These are phyloP conservation scores for Vanacampus margaritifer DNA, from an alignment of 2,113 vertebrate species.

Conservation along the genomic window DNA sequence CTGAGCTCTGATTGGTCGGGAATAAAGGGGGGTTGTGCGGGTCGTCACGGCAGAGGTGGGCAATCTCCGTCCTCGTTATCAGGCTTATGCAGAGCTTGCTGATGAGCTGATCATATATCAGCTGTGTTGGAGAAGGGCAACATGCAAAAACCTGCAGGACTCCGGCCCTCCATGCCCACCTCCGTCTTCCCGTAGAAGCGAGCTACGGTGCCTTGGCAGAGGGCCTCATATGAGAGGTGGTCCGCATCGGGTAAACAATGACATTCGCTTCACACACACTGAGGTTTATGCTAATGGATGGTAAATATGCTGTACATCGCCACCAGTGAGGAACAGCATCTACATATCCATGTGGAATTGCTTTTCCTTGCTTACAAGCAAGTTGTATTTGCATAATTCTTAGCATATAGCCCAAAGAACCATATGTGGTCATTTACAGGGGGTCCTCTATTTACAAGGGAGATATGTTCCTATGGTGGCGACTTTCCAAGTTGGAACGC, in stretches of 20 bases:
- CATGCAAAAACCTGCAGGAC: too few relatives aligned
- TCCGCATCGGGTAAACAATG: conserved; percentile 49
- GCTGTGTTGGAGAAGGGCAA: too few relatives aligned
- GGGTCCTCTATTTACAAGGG: not conserved
- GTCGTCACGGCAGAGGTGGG: too few relatives aligned
- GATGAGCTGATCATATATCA: too few relatives aligned
- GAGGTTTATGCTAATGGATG: conserved; percentile 43
- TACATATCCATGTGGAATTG: conserved; percentile 25
- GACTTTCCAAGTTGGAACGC: not conserved
- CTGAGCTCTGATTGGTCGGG: conserved; percentile 55
- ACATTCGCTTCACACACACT: conserved; percentile 20
- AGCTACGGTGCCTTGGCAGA: conserved; percentile 47
- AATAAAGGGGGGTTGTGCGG: conserved; percentile 13
- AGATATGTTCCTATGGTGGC: not conserved
- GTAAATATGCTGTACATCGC: conserved; percentile 13
- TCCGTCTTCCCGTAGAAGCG: conserved; percentile 56
- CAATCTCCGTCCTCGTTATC: too few relatives aligned
- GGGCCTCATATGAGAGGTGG: conserved; percentile 40
- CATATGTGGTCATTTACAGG: not conserved
- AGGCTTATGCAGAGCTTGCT: too few relatives aligned
- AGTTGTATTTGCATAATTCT: not conserved
- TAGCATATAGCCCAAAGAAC: not conserved
- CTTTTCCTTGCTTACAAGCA: conserved; percentile 8
- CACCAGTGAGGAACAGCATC: conserved; percentile 25
- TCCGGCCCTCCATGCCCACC: too few relatives aligned